A percentile compares a stretch with the other conserved stretches of the same genome.
These are phyloP conservation scores for Eupsittula cactorum DNA, from an alignment of 2,113 vertebrate genomes.

Conservation along the genomic window DNA sequence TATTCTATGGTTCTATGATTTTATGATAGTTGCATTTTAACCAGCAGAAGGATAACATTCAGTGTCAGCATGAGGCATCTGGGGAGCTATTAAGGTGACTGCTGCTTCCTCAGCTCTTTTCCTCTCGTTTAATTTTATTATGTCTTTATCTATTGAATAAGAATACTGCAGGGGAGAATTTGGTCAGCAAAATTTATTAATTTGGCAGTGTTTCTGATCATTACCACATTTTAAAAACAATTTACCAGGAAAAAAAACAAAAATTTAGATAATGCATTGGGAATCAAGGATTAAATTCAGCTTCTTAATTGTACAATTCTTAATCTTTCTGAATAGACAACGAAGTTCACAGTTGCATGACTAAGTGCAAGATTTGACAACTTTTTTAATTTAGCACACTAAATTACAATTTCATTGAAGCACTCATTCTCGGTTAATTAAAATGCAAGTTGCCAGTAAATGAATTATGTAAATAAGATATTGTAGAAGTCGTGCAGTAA, in stretches of 20 bases:
- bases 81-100: neutral
- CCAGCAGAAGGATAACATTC: neutral
- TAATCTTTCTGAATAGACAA: constrained; percentile 64
- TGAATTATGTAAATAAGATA: constrained; percentile 66
- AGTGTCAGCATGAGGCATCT: neutral
- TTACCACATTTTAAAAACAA: constrained; percentile 8
- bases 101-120: neutral
- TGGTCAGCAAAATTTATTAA: neutral
- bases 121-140: neutral
- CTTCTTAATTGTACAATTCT: constrained; percentile 57
- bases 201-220: constrained; percentile 23
- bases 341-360: constrained; percentile 60
- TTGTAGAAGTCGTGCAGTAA: constrained; percentile 23
- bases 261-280: constrained; percentile 15
- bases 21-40: neutral
- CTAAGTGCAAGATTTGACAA: constrained; percentile 61
- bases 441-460: constrained; percentile 55
- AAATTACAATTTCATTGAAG: constrained; percentile 60
- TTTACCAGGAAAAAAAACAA: constrained; percentile 7
- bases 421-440: constrained; percentile 57
- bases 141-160: neutral
- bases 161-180: neutral
- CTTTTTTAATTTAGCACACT: constrained; percentile 58
- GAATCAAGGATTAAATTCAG: constrained; percentile 63
- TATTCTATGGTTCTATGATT: too few species aligned